Base-by-base conservation (phyloP, 1,140 invertebrate genomes). In the Sminthurides bifidus region DNA sequence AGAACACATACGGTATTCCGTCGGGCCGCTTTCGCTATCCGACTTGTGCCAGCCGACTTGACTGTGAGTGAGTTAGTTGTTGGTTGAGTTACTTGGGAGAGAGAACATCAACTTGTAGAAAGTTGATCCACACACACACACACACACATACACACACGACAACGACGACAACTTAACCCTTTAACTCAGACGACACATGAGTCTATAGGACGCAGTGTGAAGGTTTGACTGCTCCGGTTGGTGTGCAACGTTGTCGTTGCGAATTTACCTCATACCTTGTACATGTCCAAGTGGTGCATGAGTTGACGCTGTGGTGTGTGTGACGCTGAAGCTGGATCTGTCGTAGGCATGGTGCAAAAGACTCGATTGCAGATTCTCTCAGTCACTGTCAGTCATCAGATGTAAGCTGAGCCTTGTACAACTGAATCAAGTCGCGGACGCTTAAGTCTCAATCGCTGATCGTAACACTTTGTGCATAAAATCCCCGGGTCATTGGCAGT, bases 71-170 rank as follows among this genome's bases (percentile, higher is more conserved):
- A n/a, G n/a, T n/a, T n/a, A n/a, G n/a, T n/a, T n/a, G n/a, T n/a
- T n/a, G n/a, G n/a, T n/a, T n/a, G n/a, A n/a, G n/a, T n/a, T n/a
- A n/a, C n/a, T n/a, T n/a, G n/a, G n/a, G n/a, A n/a, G n/a, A n/a
- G n/a, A n/a, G n/a, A n/a, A n/a, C n/a, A n/a, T n/a, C n/a, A 10
- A 48, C 24, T 26, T 8, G 8, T 19, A 21, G 15, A 30, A 21
- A 24, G 29, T 51, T 31, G 15, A 5, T 15, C 29, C 49, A 51
- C 49, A 51, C 49, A 51, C 49, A 26, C 31, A 51, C 27, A 14
- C 5, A 37, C 26, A 51, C 33, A 37, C 30, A 21, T 24, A 51
- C 30, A 37, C 12, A 19, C 41, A 14, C 41, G 8, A 12, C 10
- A 12, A 43, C 41, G 17, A 12, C 8, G 23, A 8, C 21, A 23